phyloP scores from a whole-genome alignment of 2,888 invertebrate species.

The Troglohyphantes excavatus region DNA sequence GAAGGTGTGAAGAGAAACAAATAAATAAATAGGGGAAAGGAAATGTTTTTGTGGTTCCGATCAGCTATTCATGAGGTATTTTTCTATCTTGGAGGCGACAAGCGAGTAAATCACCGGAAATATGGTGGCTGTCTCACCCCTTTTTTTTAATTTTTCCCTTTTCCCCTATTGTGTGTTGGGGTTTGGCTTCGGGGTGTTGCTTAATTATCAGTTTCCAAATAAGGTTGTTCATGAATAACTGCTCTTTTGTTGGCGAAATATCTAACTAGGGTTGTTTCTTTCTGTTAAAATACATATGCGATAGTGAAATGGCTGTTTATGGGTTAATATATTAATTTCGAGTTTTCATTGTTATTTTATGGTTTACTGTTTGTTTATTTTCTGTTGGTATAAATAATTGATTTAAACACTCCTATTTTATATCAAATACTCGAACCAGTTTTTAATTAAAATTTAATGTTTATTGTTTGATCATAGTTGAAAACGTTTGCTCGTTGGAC shows the following conservation, averaged over 20 bases:
- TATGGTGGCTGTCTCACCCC: neutral
- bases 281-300: too few relatives aligned
- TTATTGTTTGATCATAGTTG: too few relatives aligned
- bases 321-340: too few relatives aligned
- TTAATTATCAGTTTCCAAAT: neutral
- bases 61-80: constrained; percentile 9
- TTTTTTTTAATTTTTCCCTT: neutral
- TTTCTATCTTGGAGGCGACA: neutral
- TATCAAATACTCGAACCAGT: too few relatives aligned
- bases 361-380: too few relatives aligned
- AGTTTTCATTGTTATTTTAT: too few relatives aligned
- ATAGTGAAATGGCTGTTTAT: too few relatives aligned
- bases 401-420: too few relatives aligned
- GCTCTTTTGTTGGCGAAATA: neutral
- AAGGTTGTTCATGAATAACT: neutral
- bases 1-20: neutral
- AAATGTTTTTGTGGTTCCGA: constrained; percentile 9
- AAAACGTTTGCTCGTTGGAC: too few relatives aligned
- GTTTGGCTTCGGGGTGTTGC: neutral
- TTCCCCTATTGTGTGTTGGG: neutral
- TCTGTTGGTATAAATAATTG: too few relatives aligned
- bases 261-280: too few relatives aligned
- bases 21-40: constrained; percentile 5
- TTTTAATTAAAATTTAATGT: too few relatives aligned
- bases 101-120: neutral